Conservation (phyloP, 2,797 vertebrate genomes). For the Streptopelia turtur region DNA sequence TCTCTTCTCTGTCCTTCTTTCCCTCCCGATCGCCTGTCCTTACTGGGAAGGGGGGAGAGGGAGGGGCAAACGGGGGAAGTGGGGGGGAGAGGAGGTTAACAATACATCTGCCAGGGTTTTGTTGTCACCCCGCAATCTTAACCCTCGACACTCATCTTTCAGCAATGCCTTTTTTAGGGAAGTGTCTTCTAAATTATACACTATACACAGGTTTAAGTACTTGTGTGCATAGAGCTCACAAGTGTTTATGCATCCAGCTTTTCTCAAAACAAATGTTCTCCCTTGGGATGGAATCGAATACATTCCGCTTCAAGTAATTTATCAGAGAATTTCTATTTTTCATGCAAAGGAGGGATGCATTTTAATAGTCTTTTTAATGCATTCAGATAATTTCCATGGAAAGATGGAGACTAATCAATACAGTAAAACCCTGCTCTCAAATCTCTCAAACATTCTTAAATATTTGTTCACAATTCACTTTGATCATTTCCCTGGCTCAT, state of each 20-base stretch:
- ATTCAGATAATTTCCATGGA: background rate
- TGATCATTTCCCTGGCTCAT: background rate
- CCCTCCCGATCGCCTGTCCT: too few species aligned
- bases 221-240: background rate
- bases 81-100: too few species aligned
- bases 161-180: background rate
- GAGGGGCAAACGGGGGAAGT: too few species aligned
- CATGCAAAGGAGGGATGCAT: background rate
- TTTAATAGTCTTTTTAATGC: background rate
- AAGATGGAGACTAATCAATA: background rate
- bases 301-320: slow-evolving; percentile 10
- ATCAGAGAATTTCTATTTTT: slow-evolving; percentile 9
- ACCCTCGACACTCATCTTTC: too few species aligned
- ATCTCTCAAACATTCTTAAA: background rate
- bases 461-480: background rate
- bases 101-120: too few species aligned
- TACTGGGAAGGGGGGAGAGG: too few species aligned
- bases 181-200: background rate
- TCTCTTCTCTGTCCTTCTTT: too few species aligned
- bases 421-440: background rate
- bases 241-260: background rate
- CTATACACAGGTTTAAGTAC: background rate
- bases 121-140: too few species aligned
- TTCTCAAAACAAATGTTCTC: background rate
- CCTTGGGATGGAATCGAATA: background rate